Percentiles rank a stretch among this genome's conserved stretches.
Conservation (phyloP, 2,888 invertebrate species). For the Epistrophella euchroma region DNA sequence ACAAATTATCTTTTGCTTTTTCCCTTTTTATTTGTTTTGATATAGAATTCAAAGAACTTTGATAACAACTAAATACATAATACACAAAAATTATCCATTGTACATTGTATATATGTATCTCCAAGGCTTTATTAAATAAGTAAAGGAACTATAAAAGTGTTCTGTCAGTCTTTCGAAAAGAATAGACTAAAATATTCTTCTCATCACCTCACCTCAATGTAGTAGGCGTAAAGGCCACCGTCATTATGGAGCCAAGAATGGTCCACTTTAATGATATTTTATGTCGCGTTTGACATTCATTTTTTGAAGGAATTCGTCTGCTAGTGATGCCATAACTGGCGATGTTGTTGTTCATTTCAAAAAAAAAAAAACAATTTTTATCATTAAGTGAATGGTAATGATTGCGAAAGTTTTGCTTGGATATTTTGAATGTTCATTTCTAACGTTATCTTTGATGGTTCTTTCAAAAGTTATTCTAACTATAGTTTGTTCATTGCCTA, state of each 20-base stretch:
- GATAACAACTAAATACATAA: not conserved
- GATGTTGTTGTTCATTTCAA: conserved; percentile 30
- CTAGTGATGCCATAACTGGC: conserved; percentile 6
- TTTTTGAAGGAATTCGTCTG: conserved; percentile 32
- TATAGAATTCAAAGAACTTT: conserved; percentile 1
- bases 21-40: not conserved
- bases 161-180: not conserved
- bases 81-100: not conserved
- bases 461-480: conserved; percentile 7
- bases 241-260: not conserved
- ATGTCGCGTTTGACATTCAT: conserved; percentile 47
- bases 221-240: not conserved
- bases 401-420: conserved; percentile 42
- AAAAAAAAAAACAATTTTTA: conserved; percentile 25
- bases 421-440: conserved; percentile 12
- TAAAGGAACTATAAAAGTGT: not conserved
- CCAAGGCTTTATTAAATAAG: not conserved
- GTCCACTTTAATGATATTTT: conserved; percentile 59
- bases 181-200: not conserved
- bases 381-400: conserved; percentile 43
- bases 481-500: not conserved
- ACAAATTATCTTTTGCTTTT: too few relatives aligned
- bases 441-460: not conserved
- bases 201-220: not conserved
- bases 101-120: not conserved